phyloP scores from a whole-genome alignment of 2,888 invertebrate genomes.

The Protodeltote pygarga region DNA sequence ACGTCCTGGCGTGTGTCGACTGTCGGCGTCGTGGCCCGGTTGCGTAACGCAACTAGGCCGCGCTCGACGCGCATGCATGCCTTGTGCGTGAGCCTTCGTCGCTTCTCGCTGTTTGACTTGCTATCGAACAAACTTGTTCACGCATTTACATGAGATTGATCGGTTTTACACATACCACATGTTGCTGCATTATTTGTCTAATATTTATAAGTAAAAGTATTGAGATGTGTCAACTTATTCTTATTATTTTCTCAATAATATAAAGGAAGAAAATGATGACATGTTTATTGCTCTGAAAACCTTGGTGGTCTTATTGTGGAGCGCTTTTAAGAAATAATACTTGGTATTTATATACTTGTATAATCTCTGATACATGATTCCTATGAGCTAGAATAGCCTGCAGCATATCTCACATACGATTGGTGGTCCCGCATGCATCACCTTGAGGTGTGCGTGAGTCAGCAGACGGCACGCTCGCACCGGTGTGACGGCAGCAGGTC shows the following conservation, averaged over 20 bases:
- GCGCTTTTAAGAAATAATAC: no score
- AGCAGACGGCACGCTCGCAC: constrained; percentile 78
- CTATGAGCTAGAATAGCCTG: constrained; percentile 43
- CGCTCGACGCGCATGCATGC: constrained; percentile 61
- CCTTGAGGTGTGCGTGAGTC: constrained; percentile 85
- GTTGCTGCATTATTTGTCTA: constrained; percentile 1
- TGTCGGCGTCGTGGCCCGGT: constrained; percentile 55
- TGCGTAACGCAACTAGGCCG: constrained; percentile 66
- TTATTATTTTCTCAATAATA: not conserved
- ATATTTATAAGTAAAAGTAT: not conserved
- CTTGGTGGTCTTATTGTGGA: no score
- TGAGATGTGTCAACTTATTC: not conserved
- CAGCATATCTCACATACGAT: constrained; percentile 33
- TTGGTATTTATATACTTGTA: constrained; percentile 19
- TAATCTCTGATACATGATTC: constrained; percentile 24
- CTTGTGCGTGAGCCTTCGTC: constrained; percentile 55
- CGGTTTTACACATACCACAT: constrained; percentile 33
- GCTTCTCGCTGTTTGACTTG: constrained; percentile 45
- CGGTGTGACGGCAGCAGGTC: constrained; percentile 80
- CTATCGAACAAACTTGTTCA: constrained; percentile 54
- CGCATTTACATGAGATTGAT: constrained; percentile 44
- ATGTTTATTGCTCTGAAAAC: not conserved
- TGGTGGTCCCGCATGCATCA: constrained; percentile 62
- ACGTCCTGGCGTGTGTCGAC: constrained; percentile 65
- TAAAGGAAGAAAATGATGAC: no score